Evolutionary conservation across 2,113 vertebrate genomes (phyloP).

Genomic region (Triplophysa rosa): DNA sequence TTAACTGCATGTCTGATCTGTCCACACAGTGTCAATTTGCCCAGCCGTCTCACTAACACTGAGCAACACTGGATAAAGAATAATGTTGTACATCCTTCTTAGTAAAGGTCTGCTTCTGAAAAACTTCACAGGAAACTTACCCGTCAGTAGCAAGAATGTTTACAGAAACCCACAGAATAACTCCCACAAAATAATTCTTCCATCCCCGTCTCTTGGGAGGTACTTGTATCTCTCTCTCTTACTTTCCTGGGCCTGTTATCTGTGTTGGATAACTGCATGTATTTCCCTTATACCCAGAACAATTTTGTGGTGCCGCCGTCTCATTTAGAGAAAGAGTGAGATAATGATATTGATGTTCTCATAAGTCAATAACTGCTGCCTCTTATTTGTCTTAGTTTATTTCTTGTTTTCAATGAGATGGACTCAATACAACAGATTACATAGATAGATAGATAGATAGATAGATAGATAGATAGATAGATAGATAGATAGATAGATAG

Average conservation of each 20-base stretch:
- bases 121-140: neutral
- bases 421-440: neutral
- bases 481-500: neutral
- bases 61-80: neutral
- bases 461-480: neutral
- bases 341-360: neutral
- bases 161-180: slow-evolving; percentile 21
- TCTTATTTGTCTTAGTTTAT: neutral
- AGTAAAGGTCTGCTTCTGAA: neutral
- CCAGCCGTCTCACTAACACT: neutral
- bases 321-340: neutral
- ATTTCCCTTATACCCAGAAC: slow-evolving; percentile 10
- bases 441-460: neutral
- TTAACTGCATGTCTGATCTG: neutral
- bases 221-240: neutral
- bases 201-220: neutral
- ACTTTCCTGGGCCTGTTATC: slow-evolving; percentile 9
- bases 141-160: neutral
- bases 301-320: neutral
- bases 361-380: no score
- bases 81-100: neutral
- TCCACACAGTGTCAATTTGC: neutral
- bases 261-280: neutral
- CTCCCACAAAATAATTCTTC: slow-evolving; percentile 1
- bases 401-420: neutral